Conservation (phyloP, 2,113 vertebrate species). For the Charina bottae region DNA sequence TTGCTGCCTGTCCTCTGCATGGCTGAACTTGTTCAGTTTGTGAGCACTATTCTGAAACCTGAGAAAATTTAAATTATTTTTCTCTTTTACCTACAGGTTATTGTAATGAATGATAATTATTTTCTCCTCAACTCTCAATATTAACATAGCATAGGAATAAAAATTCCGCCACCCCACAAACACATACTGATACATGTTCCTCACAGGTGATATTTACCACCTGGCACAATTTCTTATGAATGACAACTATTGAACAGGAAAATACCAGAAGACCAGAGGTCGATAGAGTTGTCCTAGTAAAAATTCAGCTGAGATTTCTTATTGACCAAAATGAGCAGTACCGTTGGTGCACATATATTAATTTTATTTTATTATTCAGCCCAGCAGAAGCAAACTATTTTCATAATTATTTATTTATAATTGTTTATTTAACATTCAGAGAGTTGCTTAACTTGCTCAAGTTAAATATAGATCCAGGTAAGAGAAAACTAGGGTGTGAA, state of each 20-base stretch:
- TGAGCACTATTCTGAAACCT: neutral
- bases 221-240: slow-evolving; percentile 33
- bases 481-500: neutral
- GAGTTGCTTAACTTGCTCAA: neutral
- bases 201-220: slow-evolving; percentile 31
- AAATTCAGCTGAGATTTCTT: slow-evolving; percentile 24
- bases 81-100: neutral
- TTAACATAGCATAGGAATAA: slow-evolving; percentile 12
- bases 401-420: neutral
- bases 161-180: neutral
- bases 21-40: neutral
- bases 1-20: neutral
- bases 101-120: neutral
- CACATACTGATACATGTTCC: neutral
- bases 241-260: slow-evolving; percentile 32
- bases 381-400: neutral
- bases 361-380: neutral
- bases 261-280: slow-evolving; percentile 3
- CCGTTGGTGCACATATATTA: slow-evolving; percentile 7
- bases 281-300: neutral
- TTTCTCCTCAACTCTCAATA: neutral
- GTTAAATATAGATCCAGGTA: neutral
- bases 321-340: slow-evolving; percentile 28
- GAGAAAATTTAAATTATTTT: neutral
- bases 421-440: neutral